phyloP scores from a whole-genome alignment of 1,140 invertebrate species.

The Holotrichia oblita region DNA sequence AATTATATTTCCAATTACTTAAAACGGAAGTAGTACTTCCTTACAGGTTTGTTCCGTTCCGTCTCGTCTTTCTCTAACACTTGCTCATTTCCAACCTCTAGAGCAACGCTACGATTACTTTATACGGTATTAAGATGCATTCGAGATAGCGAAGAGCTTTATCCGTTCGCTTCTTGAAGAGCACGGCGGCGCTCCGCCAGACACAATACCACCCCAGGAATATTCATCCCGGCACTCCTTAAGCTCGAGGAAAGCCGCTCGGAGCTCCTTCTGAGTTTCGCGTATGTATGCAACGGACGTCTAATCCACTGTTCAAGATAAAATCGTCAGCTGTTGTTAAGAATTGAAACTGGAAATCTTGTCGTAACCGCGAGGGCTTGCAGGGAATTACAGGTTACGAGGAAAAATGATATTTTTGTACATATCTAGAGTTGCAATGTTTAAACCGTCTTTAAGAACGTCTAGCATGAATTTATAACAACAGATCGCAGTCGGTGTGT shows the following conservation, averaged over 20 bases:
- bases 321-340: background rate
- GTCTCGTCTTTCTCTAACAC: background rate
- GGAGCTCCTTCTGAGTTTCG: background rate
- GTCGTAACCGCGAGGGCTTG: background rate
- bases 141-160: background rate
- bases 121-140: constrained; percentile 1
- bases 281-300: constrained; percentile 5
- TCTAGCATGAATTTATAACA: no score
- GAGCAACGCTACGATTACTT: background rate
- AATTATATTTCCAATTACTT: constrained; percentile 18
- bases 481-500: no score
- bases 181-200: background rate
- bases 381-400: no score
- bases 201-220: background rate
- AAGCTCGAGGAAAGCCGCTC: background rate
- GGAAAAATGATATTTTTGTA: no score
- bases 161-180: no score
- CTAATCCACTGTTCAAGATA: background rate
- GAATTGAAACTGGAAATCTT: background rate
- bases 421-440: no score
- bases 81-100: background rate
- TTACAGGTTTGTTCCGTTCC: background rate
- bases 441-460: no score
- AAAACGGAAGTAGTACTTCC: background rate
- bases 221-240: background rate